These are phyloP conservation scores for Neofelis nebulosa DNA, from an alignment of 2,113 vertebrate species.

Conservation along the genomic window DNA sequence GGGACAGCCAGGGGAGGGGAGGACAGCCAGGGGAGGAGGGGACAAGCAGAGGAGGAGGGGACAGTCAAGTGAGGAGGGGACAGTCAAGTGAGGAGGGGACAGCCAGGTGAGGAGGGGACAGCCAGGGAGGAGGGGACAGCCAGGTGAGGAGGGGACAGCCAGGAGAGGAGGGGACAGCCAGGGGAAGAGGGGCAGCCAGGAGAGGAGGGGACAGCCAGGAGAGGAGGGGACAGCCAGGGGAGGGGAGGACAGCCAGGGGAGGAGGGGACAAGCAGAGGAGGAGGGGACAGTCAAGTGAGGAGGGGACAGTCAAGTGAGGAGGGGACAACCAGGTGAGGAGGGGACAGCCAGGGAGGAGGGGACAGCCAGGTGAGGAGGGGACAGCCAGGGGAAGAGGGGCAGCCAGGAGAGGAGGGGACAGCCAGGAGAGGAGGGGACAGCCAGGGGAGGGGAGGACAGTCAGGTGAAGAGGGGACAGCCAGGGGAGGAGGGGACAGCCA, in stretches of 20 bases:
- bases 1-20: fast-evolving
- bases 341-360: too few relatives aligned
- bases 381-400: fast-evolving
- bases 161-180: fast-evolving
- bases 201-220: fast-evolving
- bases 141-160: fast-evolving
- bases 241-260: fast-evolving
- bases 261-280: fast-evolving
- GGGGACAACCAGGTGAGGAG: fast-evolving
- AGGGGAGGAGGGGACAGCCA: fast-evolving
- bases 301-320: fast-evolving
- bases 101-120: fast-evolving
- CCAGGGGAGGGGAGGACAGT: fast-evolving
- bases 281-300: fast-evolving
- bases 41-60: too few relatives aligned
- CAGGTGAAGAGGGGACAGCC: fast-evolving
- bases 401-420: fast-evolving
- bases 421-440: fast-evolving
- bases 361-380: fast-evolving
- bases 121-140: fast-evolving
- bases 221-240: fast-evolving
- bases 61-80: fast-evolving
- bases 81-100: fast-evolving
- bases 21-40: fast-evolving
- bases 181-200: too few relatives aligned